Base-by-base conservation (phyloP, 2,797 vertebrate genomes). In the Serranus cabrilla region DNA sequence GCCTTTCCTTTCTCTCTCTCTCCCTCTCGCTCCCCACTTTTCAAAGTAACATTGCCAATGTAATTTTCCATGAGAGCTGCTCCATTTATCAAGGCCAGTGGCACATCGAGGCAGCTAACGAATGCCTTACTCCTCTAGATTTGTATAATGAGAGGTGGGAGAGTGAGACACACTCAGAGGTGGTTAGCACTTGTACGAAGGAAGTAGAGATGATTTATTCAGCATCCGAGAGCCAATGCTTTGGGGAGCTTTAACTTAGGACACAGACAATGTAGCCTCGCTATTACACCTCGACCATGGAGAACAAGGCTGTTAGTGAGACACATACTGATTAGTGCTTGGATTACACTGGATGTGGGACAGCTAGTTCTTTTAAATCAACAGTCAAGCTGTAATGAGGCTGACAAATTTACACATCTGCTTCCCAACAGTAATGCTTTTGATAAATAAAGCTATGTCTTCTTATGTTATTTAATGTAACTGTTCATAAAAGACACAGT, bases 1-100 rank as follows among this genome's bases (percentile, higher is more conserved):
- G 80, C 79, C 82, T 70, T 74, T 82, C 64, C 77, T 80, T 62
- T 73, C 63, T 79, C 73, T 70, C 69, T 25, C 34, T 34, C 34
- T 34, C 34, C 34, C 34, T 34, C 34, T 34, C 34, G 34, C 34
- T 34, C 71, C 74, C 56, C 7, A 65, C 50, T 67, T 83, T 83
- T 91, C 83, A 84, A 84, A 91, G 86, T 81, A 86, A 88, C 89
- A 83, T 68, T 73, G 88, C 88, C 88, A 86, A 88, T 89, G 92
- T 92, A 89, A 93, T 94, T 92, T 94, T 93, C 92, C 88, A 83
- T 90, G 88, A 91, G 85, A 91, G 91, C 84, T 82, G 83, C 85
- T 92, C 90, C 90, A 94, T 92, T 93, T 87, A 91, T 93, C 91
- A 93, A 89, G 89, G 91, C 89, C 78, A 83, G 77, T 78, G 89